A percentile compares a stretch with the other conserved stretches of the same genome.
phyloP scores from a whole-genome alignment of 2,888 invertebrate genomes.

The Xanthia icteritia region DNA sequence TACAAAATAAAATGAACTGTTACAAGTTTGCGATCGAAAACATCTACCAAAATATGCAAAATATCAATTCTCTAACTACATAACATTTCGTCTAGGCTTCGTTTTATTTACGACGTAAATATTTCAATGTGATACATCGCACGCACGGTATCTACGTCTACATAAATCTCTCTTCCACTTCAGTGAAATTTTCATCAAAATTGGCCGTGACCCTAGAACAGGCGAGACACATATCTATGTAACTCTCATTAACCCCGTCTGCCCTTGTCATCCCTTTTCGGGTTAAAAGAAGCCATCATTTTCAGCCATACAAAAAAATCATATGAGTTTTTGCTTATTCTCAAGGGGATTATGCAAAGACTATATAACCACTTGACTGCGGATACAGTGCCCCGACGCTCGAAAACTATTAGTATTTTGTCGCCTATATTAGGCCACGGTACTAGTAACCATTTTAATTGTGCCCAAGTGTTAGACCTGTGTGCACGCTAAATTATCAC shows the following conservation, averaged over 20 bases:
- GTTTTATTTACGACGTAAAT: slow-evolving; percentile 7
- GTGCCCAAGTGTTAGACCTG: no score
- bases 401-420: no score
- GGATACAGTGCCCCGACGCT: no score
- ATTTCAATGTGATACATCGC: slow-evolving; percentile 15
- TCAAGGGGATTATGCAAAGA: no score
- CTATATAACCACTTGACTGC: no score
- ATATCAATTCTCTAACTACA: background rate
- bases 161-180: slow-evolving; percentile 26
- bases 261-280: slow-evolving; percentile 54
- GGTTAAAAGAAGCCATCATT: slow-evolving; percentile 20
- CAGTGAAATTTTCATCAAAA: slow-evolving; percentile 27
- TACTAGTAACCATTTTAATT: no score
- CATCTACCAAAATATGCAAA: no score
- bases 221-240: slow-evolving; percentile 28
- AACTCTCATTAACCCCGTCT: slow-evolving; percentile 50
- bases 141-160: background rate
- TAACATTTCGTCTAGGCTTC: background rate
- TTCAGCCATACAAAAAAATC: slow-evolving; percentile 28
- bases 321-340: slow-evolving; percentile 20
- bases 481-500: no score
- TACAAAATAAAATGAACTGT: background rate
- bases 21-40: background rate
- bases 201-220: slow-evolving; percentile 14
- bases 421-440: no score